phyloP scores from a whole-genome alignment of 2,888 invertebrate species.

The Ligdia adustata region DNA sequence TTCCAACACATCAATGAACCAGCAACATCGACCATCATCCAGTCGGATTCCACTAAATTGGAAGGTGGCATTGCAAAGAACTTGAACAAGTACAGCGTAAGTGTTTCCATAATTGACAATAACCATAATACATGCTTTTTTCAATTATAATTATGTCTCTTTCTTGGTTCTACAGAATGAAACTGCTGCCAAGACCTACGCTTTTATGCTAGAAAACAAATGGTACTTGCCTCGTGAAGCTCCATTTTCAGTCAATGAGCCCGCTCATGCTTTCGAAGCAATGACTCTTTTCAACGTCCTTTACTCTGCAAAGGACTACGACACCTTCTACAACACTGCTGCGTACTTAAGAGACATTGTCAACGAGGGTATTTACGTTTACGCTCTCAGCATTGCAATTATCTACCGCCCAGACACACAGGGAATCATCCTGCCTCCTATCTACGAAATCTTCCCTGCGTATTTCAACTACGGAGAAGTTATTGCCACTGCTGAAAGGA shows the following conservation, averaged over 20 bases:
- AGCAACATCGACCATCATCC: slow-evolving; percentile 62
- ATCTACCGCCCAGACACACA: slow-evolving; percentile 86
- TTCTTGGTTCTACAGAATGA: slow-evolving; percentile 80
- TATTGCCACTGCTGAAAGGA: slow-evolving; percentile 86
- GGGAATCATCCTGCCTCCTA: slow-evolving; percentile 87
- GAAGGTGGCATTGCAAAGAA: slow-evolving; percentile 72
- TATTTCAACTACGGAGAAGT: slow-evolving; percentile 88
- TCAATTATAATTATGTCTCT: neutral
- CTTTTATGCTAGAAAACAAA: slow-evolving; percentile 76
- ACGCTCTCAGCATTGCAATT: slow-evolving; percentile 86
- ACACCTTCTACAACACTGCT: slow-evolving; percentile 87
- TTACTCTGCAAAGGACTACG: slow-evolving; percentile 88
- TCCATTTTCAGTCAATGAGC: slow-evolving; percentile 83
- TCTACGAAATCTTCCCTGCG: slow-evolving; percentile 89
- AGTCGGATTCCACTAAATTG: slow-evolving; percentile 71
- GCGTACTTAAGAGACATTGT: slow-evolving; percentile 87
- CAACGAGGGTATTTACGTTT: slow-evolving; percentile 88
- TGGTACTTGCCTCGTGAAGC: slow-evolving; percentile 83
- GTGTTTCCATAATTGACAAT: slow-evolving; percentile 1
- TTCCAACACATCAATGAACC: slow-evolving; percentile 84
- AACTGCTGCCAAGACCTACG: slow-evolving; percentile 81
- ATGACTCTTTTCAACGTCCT: slow-evolving; percentile 86
- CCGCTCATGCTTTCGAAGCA: slow-evolving; percentile 85
- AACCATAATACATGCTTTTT: neutral
- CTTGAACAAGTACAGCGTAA: slow-evolving; percentile 49